phyloP scores from a whole-genome alignment of 2,113 vertebrate species.

The Capreolus pygargus region DNA sequence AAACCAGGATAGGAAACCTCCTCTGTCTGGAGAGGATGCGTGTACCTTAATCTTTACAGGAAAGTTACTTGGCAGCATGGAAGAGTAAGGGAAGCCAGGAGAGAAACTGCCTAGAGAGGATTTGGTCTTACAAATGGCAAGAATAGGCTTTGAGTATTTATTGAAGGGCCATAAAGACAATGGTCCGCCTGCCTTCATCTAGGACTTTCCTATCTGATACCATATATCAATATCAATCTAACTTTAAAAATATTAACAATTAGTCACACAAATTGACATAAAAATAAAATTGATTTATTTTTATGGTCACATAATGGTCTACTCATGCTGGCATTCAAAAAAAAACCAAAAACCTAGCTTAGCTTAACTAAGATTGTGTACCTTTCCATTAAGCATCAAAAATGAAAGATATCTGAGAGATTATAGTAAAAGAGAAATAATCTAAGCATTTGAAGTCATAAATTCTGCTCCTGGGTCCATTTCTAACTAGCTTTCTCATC shows the following conservation, averaged over 20 bases:
- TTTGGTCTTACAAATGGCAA: not conserved
- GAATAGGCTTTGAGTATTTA: not conserved
- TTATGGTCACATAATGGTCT: not conserved
- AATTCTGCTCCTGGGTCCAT: not conserved
- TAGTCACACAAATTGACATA: not conserved
- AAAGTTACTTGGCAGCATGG: not conserved
- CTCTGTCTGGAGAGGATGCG: not conserved
- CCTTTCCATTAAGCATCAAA: not conserved
- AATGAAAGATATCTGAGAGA: not conserved
- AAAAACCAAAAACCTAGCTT: not conserved
- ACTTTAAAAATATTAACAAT: not conserved
- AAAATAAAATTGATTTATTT: not conserved
- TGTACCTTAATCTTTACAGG: fast-evolving
- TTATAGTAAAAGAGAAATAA: not conserved
- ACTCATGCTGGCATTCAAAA: not conserved
- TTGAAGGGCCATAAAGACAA: not conserved
- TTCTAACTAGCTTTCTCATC: not conserved
- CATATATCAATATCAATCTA: not conserved
- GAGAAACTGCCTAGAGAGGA: not conserved
- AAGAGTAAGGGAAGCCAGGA: not conserved
- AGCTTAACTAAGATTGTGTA: not conserved
- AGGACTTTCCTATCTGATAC: not conserved
- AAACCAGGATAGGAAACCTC: not conserved
- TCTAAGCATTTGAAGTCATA: not conserved
- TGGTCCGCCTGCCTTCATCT: not conserved